Percentiles rank a stretch among this genome's conserved stretches.
Evolutionary conservation across 2,797 vertebrate species (phyloP).

Genomic region (Acanthurus leucopareius): DNA sequence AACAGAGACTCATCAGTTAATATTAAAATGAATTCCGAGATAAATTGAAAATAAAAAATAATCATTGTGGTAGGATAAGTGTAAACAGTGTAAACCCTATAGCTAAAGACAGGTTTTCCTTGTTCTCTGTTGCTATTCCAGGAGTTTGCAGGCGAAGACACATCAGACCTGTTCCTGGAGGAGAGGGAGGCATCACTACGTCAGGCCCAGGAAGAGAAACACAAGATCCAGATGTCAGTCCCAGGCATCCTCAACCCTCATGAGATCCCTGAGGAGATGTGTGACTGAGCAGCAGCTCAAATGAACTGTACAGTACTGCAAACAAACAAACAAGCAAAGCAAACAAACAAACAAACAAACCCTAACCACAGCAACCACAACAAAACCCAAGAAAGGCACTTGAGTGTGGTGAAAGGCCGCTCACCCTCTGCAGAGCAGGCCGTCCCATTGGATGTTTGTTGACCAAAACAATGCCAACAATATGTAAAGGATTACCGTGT

Average conservation of each 20-base stretch:
- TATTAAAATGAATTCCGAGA: background rate
- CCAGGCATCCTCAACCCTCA: conserved; percentile 98
- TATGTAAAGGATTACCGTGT: conserved; percentile 94
- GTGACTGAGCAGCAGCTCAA: conserved; percentile 88
- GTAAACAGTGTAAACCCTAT: background rate
- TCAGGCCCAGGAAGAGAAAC: conserved; percentile 98
- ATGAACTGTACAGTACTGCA: conserved; percentile 72
- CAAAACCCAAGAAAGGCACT: conserved; percentile 81
- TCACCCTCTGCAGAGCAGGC: conserved; percentile 82
- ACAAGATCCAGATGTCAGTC: conserved; percentile 98
- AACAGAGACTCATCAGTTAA: background rate
- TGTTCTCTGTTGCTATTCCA: conserved; percentile 52
- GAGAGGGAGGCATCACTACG: conserved; percentile 96
- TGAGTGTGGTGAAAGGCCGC: conserved; percentile 49
- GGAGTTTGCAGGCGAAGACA: conserved; percentile 98
- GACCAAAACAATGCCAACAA: conserved; percentile 99
- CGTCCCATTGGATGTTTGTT: conserved; percentile 91
- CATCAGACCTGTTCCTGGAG: conserved; percentile 95
- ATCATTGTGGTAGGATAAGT: background rate
- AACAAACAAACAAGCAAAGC: conserved; percentile 37
- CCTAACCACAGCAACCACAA: conserved; percentile 73
- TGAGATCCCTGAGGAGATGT: conserved; percentile 99
- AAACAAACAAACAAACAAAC: conserved; percentile 57
- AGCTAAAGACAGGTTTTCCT: conserved; percentile 1
- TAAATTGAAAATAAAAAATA: background rate